Base-by-base conservation (phyloP, 2,888 invertebrate species). In the Pseudoips prasinana region DNA sequence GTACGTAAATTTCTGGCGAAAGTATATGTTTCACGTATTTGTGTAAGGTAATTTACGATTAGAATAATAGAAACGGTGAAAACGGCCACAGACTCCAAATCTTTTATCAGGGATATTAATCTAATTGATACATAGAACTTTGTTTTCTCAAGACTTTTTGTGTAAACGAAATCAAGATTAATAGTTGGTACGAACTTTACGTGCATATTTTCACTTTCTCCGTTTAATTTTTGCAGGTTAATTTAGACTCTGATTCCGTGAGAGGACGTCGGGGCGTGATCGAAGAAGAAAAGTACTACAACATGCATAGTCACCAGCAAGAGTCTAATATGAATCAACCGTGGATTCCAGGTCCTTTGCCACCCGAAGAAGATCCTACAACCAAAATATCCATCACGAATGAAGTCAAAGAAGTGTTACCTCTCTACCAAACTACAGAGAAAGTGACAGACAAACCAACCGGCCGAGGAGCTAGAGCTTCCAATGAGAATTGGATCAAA, bases 401-500 rank as follows among this genome's bases (percentile, higher is more conserved):
- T 24, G 76, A 82, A 7, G 64, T 62, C 0, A 77, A 77, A 31
- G 77, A 82, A 29, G 61, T 68, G 1, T 34, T 76, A 14, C 69
- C 74, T 1, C 36, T 76, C 22, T 81, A 69, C 31, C 83, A 81
- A 43, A 88, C 86, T 4, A 88, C 89, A 7, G 89, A 90, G 62
- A 64, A 58, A 49, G 73, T 81, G 1, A 84, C 84, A 1, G 90
- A 90, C 29, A 88, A 82, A 66, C 90, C 91, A 10, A 90, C 89
- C 1, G 91, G 91, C 1, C 80, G 91, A 38, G 92, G 92, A 33
- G 89, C 91, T 0, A 79, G 92, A 51, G 89, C 90, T 0, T 90
- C 90, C 0, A 90, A 90, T 41, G 91, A 91, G 46, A 91, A 91
- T 56, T 92, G 92, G 92, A 83, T 91, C 7, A 91, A 92, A 58